Evolutionary conservation across 2,888 invertebrate genomes (phyloP), one percentile per base, ranked within the genome.

Genomic region (Platycheirus albimanus): DNA sequence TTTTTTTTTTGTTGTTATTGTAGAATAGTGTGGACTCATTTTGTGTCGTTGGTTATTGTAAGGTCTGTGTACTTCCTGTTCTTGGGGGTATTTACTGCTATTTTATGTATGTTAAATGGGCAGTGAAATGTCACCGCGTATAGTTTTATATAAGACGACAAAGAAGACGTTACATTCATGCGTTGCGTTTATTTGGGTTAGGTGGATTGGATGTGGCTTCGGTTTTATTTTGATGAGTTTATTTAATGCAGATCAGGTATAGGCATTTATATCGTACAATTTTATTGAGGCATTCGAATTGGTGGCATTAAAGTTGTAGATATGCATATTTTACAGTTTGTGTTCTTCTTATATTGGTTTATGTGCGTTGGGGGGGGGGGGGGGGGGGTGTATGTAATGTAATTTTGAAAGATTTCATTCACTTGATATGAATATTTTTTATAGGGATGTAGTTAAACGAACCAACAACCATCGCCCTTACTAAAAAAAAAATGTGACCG

Each of bases 101-200:
- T 83, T 83, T 76, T 78, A 78, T 77, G 71, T 72, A 78, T 67
- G 72, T 67, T 78, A 83, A 78, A 78, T 69, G 72, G 78, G 43
- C 81, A 78, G 67, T 67, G 51, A 83, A 78, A 77, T 72, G 78
- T 72, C 66, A 78, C 71, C 76, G 70, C 66, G 36, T 77, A 71
- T 64, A 38, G 30, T 33, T 33, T 64, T 38, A 58, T 33, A 47
- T 63, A 61, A 63, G 45, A 58, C 24, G 38, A 41, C 54, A 3
- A 54, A 41, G 20, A 33, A 43, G 38, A 20, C 33, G 30, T 52
- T 47, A 69, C 58, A 49, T 54, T 56, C 30, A 52, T 49, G 24
- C 19, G 41, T 36, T 61, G 41, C 45, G 45, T 19, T 33, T 72
- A 38, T 75, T 45, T 56, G 51, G 20, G 8, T 8, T 24, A 6